Conservation (phyloP, 2,888 invertebrate species). For the Apotomis turbidana region DNA sequence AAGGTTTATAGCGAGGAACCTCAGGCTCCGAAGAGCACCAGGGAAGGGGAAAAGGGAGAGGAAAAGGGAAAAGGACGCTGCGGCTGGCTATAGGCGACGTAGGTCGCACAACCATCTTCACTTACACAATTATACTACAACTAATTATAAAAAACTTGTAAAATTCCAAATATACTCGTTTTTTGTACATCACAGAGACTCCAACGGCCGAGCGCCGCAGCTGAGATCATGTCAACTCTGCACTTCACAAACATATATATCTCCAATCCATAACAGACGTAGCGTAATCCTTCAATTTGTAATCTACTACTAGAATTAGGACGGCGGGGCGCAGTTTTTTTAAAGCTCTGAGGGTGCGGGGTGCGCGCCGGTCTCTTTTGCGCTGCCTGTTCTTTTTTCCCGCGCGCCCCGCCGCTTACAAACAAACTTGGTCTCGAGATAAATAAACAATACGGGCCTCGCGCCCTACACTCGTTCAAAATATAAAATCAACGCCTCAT, state of each 20-base stretch:
- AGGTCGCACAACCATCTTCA: slow-evolving; percentile 68
- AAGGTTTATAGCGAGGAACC: slow-evolving; percentile 45
- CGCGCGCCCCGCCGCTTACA: slow-evolving; percentile 59
- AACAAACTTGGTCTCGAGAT: slow-evolving; percentile 79
- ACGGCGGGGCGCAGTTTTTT: slow-evolving; percentile 59
- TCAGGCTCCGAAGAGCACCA: slow-evolving; percentile 45
- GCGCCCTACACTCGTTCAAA: slow-evolving; percentile 53
- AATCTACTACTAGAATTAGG: slow-evolving; percentile 76
- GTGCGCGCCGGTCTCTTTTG: slow-evolving; percentile 43
- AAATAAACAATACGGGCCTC: slow-evolving; percentile 74
- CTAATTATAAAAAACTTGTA: slow-evolving; percentile 84
- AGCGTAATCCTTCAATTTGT: slow-evolving; percentile 74
- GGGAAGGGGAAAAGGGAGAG: slow-evolving; percentile 49
- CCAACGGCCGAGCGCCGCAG: slow-evolving; percentile 70
- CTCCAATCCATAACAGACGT: slow-evolving; percentile 75
- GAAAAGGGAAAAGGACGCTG: slow-evolving; percentile 61
- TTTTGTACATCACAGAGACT: slow-evolving; percentile 83
- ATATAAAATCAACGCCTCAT: slow-evolving; percentile 66
- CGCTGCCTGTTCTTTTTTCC: slow-evolving; percentile 42
- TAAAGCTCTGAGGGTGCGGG: slow-evolving; percentile 64
- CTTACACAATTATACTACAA: slow-evolving; percentile 81
- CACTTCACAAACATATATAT: slow-evolving; percentile 77
- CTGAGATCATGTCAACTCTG: slow-evolving; percentile 78
- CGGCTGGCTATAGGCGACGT: slow-evolving; percentile 65
- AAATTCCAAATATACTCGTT: slow-evolving; percentile 81